Evolutionary conservation across 2,113 vertebrate species (phyloP).

Genomic region (Gnathonemus longibarbis): DNA sequence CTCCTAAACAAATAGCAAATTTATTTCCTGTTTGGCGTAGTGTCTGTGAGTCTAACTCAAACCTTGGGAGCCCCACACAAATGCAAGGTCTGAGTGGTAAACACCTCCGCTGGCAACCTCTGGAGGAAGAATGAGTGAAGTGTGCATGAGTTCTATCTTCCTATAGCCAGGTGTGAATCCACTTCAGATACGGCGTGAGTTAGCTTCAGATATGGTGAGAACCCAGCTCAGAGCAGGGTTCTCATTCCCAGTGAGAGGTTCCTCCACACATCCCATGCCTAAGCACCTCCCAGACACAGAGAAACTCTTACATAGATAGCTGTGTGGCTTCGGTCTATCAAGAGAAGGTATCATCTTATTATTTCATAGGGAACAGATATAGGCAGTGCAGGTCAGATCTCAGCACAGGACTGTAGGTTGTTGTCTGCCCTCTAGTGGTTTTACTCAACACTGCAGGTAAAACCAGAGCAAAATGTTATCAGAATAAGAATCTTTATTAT

Average conservation of each 20-base stretch:
- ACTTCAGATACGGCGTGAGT: neutral
- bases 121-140: neutral
- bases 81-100: neutral
- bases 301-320: neutral
- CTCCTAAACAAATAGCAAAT: neutral
- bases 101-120: neutral
- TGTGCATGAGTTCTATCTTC: neutral
- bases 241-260: neutral
- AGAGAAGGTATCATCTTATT: neutral
- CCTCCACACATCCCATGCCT: neutral
- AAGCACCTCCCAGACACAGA: neutral
- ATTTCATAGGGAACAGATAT: neutral
- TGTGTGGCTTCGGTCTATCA: neutral
- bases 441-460: neutral
- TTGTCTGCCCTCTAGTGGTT: slow-evolving; percentile 22
- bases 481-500: too few species aligned
- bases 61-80: neutral
- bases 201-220: neutral
- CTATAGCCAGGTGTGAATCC: neutral
- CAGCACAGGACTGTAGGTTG: neutral
- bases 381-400: neutral
- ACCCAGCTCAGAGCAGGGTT: neutral
- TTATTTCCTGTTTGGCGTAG: neutral
- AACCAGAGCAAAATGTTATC: neutral
- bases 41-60: neutral